Evolutionary conservation across 2,797 vertebrate species (phyloP).

Genomic region (Leptodactylus fallax): DNA sequence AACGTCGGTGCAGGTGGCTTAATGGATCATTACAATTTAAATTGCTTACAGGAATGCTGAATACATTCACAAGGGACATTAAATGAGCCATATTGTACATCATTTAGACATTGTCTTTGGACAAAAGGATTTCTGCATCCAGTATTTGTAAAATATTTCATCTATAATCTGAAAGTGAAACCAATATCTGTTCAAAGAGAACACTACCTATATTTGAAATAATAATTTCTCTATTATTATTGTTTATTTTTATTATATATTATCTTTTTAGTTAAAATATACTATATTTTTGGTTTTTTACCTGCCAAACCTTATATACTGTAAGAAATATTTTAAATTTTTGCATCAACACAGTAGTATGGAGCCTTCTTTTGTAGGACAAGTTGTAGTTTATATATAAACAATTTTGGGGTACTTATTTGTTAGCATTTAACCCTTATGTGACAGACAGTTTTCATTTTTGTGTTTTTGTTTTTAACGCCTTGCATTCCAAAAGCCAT

Average conservation of each 20-base stretch:
- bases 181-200: conserved; percentile 4
- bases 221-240: background rate
- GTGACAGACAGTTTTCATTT: too few relatives aligned
- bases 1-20: conserved; percentile 47
- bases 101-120: conserved; percentile 47
- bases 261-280: background rate
- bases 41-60: conserved; percentile 55
- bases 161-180: conserved; percentile 22
- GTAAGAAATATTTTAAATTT: too few relatives aligned
- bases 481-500: too few relatives aligned
- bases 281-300: background rate
- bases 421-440: too few relatives aligned
- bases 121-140: conserved; percentile 44
- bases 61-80: conserved; percentile 46
- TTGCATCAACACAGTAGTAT: too few relatives aligned
- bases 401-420: too few relatives aligned
- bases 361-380: too few relatives aligned
- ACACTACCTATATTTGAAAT: background rate
- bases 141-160: conserved; percentile 20
- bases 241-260: background rate
- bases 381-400: too few relatives aligned
- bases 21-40: conserved; percentile 54
- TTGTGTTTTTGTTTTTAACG: too few relatives aligned
- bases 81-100: conserved; percentile 55
- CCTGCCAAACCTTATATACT: too few relatives aligned